Conservation (phyloP, 2,113 vertebrate genomes). For the Gila orcuttii region DNA sequence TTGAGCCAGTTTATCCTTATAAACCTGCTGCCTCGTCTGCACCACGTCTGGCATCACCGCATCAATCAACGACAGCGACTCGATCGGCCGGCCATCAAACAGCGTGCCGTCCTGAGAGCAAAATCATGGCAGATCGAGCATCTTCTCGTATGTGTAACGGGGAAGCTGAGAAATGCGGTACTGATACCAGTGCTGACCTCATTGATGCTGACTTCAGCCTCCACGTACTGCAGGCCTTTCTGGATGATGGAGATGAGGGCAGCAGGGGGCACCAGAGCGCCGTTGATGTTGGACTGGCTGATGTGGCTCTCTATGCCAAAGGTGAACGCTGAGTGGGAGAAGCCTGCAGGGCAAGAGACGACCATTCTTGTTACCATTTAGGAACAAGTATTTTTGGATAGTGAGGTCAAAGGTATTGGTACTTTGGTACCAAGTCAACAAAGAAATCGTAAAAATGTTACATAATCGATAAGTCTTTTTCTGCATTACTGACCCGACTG, state of each 20-base stretch:
- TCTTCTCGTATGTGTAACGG: neutral
- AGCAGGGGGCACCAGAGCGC: slow-evolving; percentile 97
- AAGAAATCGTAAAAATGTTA: neutral
- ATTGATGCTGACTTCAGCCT: slow-evolving; percentile 99
- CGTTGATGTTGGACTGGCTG: slow-evolving; percentile 99
- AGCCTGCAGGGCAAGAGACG: slow-evolving; percentile 76
- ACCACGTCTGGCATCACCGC: slow-evolving; percentile 98
- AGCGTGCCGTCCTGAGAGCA: slow-evolving; percentile 86
- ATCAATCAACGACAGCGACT: slow-evolving; percentile 96
- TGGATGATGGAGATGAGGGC: slow-evolving; percentile 99
- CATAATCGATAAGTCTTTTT: too few species aligned
- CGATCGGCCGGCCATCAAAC: slow-evolving; percentile 96
- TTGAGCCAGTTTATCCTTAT: slow-evolving; percentile 95
- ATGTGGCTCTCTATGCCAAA: slow-evolving; percentile 99
- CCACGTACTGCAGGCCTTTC: slow-evolving; percentile 99
- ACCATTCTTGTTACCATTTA: neutral
- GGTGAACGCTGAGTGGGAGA: slow-evolving; percentile 99
- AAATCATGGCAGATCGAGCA: neutral
- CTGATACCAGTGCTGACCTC: slow-evolving; percentile 81
- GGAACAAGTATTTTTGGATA: neutral
- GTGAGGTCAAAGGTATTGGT: neutral
- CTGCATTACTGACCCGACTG: neutral
- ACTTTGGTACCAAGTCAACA: neutral
- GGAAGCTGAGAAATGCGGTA: neutral
- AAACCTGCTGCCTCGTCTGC: slow-evolving; percentile 95